Evolutionary conservation across 2,888 invertebrate genomes (phyloP).

Genomic region (Prosapia bicincta): DNA sequence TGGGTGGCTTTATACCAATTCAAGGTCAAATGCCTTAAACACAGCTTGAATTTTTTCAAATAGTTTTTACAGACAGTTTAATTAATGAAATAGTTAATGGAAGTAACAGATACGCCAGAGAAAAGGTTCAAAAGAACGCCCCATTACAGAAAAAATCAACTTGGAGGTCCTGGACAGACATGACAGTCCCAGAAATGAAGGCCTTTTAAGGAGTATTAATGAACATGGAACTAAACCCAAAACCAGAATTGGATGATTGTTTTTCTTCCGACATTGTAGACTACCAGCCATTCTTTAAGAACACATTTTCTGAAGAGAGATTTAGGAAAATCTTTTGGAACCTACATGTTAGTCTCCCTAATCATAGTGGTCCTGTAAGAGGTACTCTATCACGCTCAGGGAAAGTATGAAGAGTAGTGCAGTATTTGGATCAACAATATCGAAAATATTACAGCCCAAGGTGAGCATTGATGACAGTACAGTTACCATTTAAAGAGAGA

Average conservation of each 20-base stretch:
- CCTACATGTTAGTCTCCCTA: too few species aligned
- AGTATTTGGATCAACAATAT: background rate
- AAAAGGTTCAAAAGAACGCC: background rate
- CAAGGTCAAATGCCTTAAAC: background rate
- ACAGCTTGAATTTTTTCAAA: slow-evolving; percentile 1
- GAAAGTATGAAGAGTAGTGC: slow-evolving; percentile 11
- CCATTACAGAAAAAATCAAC: background rate
- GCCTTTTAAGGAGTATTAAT: background rate
- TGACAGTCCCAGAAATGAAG: background rate
- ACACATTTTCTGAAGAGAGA: too few species aligned
- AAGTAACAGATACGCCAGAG: too few species aligned
- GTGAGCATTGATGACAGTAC: too few species aligned
- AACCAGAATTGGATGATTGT: background rate
- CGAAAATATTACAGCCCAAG: background rate
- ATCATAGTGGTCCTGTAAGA: too few species aligned
- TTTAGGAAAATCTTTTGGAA: slow-evolving; percentile 13
- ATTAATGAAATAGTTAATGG: background rate
- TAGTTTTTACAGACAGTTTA: slow-evolving; percentile 4
- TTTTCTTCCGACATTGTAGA: background rate
- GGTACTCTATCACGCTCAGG: too few species aligned
- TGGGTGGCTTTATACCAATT: background rate
- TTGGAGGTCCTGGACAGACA: slow-evolving; percentile 4
- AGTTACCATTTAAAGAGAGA: too few species aligned
- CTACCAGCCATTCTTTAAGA: slow-evolving; percentile 8
- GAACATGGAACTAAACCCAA: too few species aligned